Base-by-base conservation (phyloP, 2,888 invertebrate species). In the Lasioglossum lativentre region DNA sequence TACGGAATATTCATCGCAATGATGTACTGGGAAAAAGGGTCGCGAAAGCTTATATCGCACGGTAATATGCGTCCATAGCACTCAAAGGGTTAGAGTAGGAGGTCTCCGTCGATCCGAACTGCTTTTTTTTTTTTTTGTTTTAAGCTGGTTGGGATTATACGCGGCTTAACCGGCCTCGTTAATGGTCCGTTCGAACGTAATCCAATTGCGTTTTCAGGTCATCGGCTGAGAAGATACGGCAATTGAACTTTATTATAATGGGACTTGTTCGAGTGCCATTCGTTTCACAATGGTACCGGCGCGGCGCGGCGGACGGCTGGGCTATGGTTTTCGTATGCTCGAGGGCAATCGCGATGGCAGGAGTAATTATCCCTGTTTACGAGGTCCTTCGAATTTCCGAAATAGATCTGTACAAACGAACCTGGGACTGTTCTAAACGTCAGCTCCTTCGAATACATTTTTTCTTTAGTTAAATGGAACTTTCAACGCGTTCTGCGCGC, bases 121-220 rank as follows among this genome's bases (percentile, higher is more conserved):
- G 10, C 19, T 45, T 47, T 30, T 8, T n/a, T 70, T 40, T 38
- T 40, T 42, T 30, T 63, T 66, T 34, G 34, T 63, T 16, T 23
- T 2, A 8, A 34, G 47, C 40, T 19, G 12, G 10, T 30, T 47
- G 72, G 72, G 72, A 47, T 73, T 73, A 73, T 30, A 30, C 47
- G 73, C 73, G 30, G 73, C 47, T 73, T 34, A 73, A 73, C 73
- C 34, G 34, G 73, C 30, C 34, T 47, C 73, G 73, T 52, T 73
- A 73, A 47, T 27, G 47, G 73, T 12, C 47, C 73, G 34, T 47
- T 34, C 73, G 73, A 73, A 73, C 73, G 47, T 73, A 73, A 52
- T 73, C 73, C 47, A 73, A 73, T 73, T 47, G 73, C 73, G 73
- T 73, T 73, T 73, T 73, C 73, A 73, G 73, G 47, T 47, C 73